Percentiles rank a stretch among this genome's conserved stretches.
Evolutionary conservation across 2,888 invertebrate genomes (phyloP).

Genomic region (Pristionchus japonicus): DNA sequence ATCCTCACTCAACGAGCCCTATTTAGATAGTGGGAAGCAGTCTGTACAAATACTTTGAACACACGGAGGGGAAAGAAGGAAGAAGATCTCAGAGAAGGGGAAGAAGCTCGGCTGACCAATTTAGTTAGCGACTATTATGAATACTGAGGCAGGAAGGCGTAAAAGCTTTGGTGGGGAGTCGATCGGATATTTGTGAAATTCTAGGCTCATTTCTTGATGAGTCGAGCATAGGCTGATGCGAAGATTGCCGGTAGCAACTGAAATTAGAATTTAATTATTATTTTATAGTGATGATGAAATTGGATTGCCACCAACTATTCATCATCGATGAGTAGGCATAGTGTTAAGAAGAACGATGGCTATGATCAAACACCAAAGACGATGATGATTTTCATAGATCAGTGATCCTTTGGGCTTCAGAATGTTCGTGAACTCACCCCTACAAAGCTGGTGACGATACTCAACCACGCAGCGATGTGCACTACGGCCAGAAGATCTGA

Average conservation of each 20-base stretch:
- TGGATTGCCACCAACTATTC: background rate
- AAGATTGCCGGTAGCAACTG: constrained; percentile 71
- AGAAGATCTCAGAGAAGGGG: background rate
- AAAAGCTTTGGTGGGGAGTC: constrained; percentile 1
- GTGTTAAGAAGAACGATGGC: too few species aligned
- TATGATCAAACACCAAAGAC: too few species aligned
- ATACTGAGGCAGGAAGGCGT: constrained; percentile 22
- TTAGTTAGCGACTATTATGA: background rate
- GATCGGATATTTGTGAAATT: background rate
- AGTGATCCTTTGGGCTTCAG: too few species aligned
- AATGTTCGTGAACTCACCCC: constrained; percentile 57
- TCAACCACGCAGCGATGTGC: constrained; percentile 71
- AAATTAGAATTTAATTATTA: constrained; percentile 51
- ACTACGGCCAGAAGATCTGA: constrained; percentile 69
- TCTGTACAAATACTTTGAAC: constrained; percentile 28
- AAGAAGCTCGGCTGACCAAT: constrained; percentile 16
- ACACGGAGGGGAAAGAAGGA: background rate
- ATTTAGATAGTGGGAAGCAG: constrained; percentile 1
- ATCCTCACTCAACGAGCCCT: background rate
- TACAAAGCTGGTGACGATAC: constrained; percentile 65
- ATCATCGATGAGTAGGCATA: background rate
- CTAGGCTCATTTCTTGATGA: constrained; percentile 67
- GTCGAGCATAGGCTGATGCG: constrained; percentile 66
- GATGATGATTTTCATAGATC: background rate
- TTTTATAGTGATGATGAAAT: background rate